phyloP scores from a whole-genome alignment of 2,113 vertebrate species.

The Daboia siamensis region DNA sequence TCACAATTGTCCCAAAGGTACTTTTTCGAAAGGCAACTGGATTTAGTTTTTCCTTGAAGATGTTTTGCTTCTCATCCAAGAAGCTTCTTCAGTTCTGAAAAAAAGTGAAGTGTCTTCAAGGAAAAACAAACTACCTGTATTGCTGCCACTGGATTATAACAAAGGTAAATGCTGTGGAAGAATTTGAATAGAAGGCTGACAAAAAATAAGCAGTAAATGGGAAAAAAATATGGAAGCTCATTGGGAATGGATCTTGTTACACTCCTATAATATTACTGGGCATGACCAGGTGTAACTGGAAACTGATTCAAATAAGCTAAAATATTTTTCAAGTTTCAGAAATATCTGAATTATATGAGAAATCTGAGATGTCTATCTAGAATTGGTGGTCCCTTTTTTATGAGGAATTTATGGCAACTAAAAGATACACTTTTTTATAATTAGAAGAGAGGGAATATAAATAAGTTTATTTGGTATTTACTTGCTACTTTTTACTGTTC shows the following conservation, averaged over 20 bases:
- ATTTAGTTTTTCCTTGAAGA: not conserved
- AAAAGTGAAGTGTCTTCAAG: not conserved
- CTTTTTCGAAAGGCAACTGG: no score
- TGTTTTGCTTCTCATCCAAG: not conserved
- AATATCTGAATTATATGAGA: not conserved
- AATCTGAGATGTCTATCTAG: not conserved
- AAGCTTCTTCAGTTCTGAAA: not conserved
- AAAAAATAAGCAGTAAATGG: not conserved
- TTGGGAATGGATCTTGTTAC: not conserved
- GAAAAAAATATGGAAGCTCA: not conserved
- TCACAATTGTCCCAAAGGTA: no score
- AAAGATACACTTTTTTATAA: not conserved
- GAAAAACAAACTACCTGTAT: not conserved
- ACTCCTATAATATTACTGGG: not conserved
- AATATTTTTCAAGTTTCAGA: not conserved
- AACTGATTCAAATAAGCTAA: not conserved
- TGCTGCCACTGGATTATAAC: not conserved
- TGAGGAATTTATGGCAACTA: not conserved
- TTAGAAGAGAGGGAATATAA: not conserved
- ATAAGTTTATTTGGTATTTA: not conserved
- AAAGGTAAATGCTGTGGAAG: not conserved
- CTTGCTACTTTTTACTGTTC: not conserved
- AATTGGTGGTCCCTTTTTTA: not conserved
- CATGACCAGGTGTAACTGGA: not conserved
- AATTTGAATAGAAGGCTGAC: not conserved